A percentile compares a stretch with the other conserved stretches of the same genome.
Evolutionary conservation across 2,888 invertebrate genomes (phyloP).

Genomic region (Monochamus alternatus): DNA sequence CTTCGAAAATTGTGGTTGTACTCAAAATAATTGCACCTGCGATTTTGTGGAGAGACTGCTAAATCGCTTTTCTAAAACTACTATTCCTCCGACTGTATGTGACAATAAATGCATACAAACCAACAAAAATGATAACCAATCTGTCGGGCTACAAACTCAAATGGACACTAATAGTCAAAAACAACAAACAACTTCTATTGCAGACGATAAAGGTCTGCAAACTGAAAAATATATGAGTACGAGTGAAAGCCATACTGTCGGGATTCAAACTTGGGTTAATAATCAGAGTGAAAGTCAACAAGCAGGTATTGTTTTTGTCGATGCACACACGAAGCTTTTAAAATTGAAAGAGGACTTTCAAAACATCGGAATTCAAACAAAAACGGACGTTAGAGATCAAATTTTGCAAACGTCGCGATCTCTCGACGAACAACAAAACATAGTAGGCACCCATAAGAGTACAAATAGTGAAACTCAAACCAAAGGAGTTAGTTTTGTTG

Average conservation of each 20-base stretch:
- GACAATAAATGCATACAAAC: constrained; percentile 35
- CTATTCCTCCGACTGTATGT: neutral
- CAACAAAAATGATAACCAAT: constrained; percentile 1
- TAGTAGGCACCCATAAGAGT: no score
- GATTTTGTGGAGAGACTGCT: constrained; percentile 53
- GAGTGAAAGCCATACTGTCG: constrained; percentile 1
- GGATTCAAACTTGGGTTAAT: neutral
- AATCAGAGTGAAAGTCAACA: neutral
- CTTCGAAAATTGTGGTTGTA: constrained; percentile 49
- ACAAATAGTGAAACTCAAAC: neutral
- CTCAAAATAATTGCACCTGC: constrained; percentile 44
- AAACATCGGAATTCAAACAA: constrained; percentile 16
- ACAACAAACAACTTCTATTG: constrained; percentile 2
- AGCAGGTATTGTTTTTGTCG: neutral
- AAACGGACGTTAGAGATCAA: neutral
- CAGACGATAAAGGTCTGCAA: constrained; percentile 7
- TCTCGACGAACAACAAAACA: neutral
- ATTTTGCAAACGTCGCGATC: neutral
- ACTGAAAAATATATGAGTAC: neutral
- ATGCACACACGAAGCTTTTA: neutral
- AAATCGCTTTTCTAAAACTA: constrained; percentile 44
- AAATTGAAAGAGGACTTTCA: neutral
- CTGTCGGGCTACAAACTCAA: constrained; percentile 9
- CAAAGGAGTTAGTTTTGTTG: constrained; percentile 7
- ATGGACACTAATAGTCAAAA: neutral